Conservation (phyloP, 2,113 vertebrate genomes). For the Microtus montanus region DNA sequence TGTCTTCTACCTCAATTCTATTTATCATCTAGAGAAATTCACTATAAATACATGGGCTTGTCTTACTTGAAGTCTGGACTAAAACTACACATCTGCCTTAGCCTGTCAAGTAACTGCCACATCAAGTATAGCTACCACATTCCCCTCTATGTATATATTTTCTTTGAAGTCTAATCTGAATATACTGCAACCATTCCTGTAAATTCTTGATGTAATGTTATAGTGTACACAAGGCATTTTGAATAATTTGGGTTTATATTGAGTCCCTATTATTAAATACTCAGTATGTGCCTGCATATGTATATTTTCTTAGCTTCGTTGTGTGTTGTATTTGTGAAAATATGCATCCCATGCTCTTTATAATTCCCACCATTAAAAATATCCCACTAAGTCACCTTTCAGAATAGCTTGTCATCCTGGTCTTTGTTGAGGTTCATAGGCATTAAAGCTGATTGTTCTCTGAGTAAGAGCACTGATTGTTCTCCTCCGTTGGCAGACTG, state of each 20-base stretch:
- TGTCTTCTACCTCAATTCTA: too few species aligned
- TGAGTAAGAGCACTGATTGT: neutral
- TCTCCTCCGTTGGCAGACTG: neutral
- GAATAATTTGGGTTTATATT: neutral
- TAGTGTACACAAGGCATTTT: neutral
- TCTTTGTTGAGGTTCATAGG: neutral
- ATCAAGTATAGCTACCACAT: rapidly evolving
- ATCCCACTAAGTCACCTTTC: neutral
- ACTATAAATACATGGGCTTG: neutral
- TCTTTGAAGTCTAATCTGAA: neutral
- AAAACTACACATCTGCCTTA: too few species aligned
- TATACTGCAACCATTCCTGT: neutral
- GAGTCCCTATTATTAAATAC: neutral
- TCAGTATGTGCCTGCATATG: neutral
- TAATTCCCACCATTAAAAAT: neutral
- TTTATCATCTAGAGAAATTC: neutral
- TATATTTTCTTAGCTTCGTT: neutral
- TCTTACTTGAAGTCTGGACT: neutral
- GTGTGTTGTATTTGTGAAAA: neutral
- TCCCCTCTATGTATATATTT: neutral
- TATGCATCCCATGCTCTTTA: neutral
- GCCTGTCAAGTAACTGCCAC: neutral
- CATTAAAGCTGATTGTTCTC: neutral
- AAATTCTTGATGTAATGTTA: neutral
- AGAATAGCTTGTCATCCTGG: neutral